Base-by-base conservation (phyloP, 2,113 vertebrate genomes). In the Nipponia nippon region DNA sequence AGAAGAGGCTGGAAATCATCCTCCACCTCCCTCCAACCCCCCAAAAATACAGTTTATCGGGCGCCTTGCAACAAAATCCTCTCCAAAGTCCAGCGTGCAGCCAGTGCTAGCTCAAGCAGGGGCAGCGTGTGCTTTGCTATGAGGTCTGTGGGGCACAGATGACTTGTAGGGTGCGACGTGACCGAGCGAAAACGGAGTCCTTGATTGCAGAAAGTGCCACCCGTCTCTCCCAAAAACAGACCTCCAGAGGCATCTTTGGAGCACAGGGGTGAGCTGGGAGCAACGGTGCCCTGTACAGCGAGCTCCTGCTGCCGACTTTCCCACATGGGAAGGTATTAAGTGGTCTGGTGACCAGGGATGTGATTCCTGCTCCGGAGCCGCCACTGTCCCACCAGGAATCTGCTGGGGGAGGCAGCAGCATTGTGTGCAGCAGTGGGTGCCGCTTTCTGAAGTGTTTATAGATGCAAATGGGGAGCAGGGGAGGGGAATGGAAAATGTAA, bases 121-220 rank as follows among this genome's bases (percentile, higher is more conserved):
- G 23, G 6, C 4, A 53, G 29, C 17, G 27, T 9, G 36, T 3
- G 19, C 42, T 36, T 47, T 65, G 67, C 34, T 44, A 3, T 7
- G 69, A 65, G 73, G 20, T 30, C 50, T 50, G 20, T 17, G 30
- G 62, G 63, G 56, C 14, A 16, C 29, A 30, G 40, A 34, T 4
- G 46, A 42, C 11, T 4, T 49, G 13, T 9, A 67, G 47, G 65
- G 30, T 77, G 20, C 13, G 32, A 1, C 1, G 2, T 27, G 61
- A 17, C 20, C 0, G 0, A 63, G 55, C 7, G 8, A 36, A 91
- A n/a, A 3, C 1, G 0, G n/a, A 13, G 16, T 32, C 38, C 30
- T 13, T 19, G 9, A 1, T 3, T 36, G 53, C 29, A 42, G 46
- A 29, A 81, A 25, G 7, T 19, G 40, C 58, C 7, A 2, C 21